Conservation (phyloP, 64 coral and sea anemone species). For the Dendrophyllia cribrosa region DNA sequence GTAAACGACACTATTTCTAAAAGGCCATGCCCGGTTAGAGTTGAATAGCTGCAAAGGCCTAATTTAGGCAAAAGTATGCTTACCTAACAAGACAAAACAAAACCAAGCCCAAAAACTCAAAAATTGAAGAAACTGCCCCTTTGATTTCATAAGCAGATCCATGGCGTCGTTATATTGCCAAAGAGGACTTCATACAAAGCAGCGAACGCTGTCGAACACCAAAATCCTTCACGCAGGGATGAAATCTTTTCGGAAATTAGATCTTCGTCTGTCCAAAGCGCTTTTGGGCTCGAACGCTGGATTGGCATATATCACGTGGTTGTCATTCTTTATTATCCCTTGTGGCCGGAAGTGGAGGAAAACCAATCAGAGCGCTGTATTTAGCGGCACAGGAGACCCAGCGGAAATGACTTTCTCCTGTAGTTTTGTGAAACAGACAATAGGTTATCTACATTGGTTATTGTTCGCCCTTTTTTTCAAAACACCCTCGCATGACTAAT, state of each 20-base stretch:
- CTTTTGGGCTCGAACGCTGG: slow-evolving; percentile 6
- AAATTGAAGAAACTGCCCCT: neutral
- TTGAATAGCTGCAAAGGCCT: neutral
- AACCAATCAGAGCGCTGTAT: slow-evolving; percentile 41
- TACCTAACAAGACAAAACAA: slow-evolving; percentile 73
- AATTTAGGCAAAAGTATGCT: slow-evolving; percentile 54
- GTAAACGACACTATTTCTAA: neutral
- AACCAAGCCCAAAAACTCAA: slow-evolving; percentile 38
- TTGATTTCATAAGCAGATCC: neutral
- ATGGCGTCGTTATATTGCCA: slow-evolving; percentile 5
- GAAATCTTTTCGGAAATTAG: neutral
- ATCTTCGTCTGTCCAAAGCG: neutral
- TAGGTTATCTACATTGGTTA: neutral
- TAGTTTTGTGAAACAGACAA: neutral
- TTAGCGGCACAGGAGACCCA: neutral
- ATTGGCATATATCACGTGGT: slow-evolving; percentile 58
- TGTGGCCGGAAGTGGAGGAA: slow-evolving; percentile 8
- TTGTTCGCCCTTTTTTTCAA: slow-evolving; percentile 13
- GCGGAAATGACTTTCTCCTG: neutral
- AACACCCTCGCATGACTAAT: slow-evolving; percentile 36
- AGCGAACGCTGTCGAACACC: neutral
- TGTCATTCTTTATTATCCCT: slow-evolving; percentile 65
- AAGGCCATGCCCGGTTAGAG: neutral
- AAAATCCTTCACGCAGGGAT: neutral
- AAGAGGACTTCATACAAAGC: neutral